Conservation (phyloP, 2,797 vertebrate genomes). For the Coracias cyanogaster region DNA sequence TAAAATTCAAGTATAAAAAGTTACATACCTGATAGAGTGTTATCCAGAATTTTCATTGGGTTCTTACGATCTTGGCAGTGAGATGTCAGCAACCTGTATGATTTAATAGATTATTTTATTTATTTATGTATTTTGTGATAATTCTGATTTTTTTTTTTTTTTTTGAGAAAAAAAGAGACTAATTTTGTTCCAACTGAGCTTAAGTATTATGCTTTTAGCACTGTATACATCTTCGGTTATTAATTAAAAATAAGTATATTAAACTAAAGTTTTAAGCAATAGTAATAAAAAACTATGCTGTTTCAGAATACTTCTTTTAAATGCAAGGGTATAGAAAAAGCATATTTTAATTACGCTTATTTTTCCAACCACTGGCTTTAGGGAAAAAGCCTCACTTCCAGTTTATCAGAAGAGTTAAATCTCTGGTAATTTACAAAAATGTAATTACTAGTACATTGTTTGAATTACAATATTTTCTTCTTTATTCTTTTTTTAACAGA, state of each 20-base stretch:
- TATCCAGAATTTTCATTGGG: neutral
- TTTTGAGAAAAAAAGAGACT: accelerated
- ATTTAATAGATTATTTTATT: neutral
- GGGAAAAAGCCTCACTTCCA: neutral
- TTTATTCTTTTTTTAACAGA: neutral
- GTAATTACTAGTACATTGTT: neutral
- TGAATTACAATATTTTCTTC: neutral
- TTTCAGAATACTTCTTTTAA: neutral
- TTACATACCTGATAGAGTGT: neutral
- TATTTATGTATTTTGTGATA: neutral
- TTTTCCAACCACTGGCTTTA: neutral
- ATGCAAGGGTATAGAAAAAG: neutral
- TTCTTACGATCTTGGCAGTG: neutral
- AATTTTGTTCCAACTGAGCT: neutral
- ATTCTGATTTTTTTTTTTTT: accelerated
- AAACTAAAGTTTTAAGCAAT: neutral
- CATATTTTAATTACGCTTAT: neutral
- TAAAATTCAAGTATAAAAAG: neutral
- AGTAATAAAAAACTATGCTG: neutral
- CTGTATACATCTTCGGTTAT: neutral
- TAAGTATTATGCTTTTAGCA: neutral
- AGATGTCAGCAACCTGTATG: neutral
- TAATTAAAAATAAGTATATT: neutral
- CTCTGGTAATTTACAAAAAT: neutral
- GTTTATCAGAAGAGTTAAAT: neutral